A percentile compares a stretch with the other conserved stretches of the same genome.
phyloP scores from a whole-genome alignment of 1,140 invertebrate species.

The Teleopsis dalmanni region DNA sequence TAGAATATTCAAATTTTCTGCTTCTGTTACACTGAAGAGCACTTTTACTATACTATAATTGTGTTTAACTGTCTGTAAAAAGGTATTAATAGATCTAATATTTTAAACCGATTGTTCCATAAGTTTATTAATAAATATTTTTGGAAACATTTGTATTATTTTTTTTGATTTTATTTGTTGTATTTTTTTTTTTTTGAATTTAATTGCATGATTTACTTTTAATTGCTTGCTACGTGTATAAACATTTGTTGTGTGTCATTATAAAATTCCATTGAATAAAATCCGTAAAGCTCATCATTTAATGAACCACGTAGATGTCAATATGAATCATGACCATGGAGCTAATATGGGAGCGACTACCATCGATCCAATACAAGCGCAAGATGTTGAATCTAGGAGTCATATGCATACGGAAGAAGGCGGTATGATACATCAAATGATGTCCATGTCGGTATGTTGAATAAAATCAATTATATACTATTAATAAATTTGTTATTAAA shows the following conservation, averaged over 20 bases:
- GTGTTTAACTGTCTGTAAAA: no score
- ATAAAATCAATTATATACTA: not conserved
- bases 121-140: not conserved
- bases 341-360: conserved; percentile 5
- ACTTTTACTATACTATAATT: no score
- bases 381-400: no score
- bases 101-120: not conserved
- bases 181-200: not conserved
- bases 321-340: conserved; percentile 15
- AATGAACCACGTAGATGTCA: conserved; percentile 4
- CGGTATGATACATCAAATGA: conserved; percentile 35
- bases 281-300: conserved; percentile 9
- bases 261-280: not conserved
- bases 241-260: not conserved
- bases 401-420: not conserved
- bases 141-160: not conserved
- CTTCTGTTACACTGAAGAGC: no score
- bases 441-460: conserved; percentile 37
- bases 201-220: not conserved
- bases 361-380: conserved; percentile 6
- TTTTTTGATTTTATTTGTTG: not conserved
- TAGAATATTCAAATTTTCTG: no score
- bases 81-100: no score
- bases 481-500: not conserved
- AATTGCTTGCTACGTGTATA: no score